Percentiles rank a stretch among this genome's conserved stretches.
phyloP scores from a whole-genome alignment of 2,888 invertebrate genomes.

The Tipula vernalis region DNA sequence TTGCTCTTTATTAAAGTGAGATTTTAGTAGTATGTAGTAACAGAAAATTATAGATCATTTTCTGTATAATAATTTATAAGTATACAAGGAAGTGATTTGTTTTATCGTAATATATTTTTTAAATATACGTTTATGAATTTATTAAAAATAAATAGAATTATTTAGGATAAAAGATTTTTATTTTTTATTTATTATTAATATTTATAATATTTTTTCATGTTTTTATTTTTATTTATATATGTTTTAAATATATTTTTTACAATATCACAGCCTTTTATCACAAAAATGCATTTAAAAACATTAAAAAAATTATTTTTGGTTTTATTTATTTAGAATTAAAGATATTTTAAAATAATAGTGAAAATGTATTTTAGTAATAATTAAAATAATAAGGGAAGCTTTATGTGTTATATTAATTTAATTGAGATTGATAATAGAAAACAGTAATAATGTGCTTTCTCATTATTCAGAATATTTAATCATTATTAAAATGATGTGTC shows the following conservation, averaged over 20 bases:
- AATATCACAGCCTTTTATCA: slow-evolving; percentile 4
- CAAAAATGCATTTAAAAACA: slow-evolving; percentile 4
- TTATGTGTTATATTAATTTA: background rate
- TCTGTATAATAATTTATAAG: background rate
- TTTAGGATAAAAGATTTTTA: background rate
- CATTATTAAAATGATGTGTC: no score
- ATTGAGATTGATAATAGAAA: background rate
- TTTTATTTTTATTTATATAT: background rate
- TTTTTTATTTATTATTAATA: background rate
- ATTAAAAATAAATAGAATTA: background rate
- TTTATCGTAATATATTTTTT: background rate
- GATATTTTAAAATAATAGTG: background rate
- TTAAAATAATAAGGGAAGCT: background rate
- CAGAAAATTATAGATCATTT: no score
- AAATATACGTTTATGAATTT: background rate
- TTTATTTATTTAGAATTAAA: background rate
- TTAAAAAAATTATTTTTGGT: background rate
- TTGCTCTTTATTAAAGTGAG: background rate
- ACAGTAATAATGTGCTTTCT: background rate
- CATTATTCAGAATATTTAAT: no score
- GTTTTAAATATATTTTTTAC: background rate
- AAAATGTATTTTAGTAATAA: background rate
- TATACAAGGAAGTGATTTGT: background rate
- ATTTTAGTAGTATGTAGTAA: background rate
- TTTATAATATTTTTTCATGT: background rate